Base-by-base conservation (phyloP, 2,113 vertebrate genomes). In the Hyperoodon ampullatus region DNA sequence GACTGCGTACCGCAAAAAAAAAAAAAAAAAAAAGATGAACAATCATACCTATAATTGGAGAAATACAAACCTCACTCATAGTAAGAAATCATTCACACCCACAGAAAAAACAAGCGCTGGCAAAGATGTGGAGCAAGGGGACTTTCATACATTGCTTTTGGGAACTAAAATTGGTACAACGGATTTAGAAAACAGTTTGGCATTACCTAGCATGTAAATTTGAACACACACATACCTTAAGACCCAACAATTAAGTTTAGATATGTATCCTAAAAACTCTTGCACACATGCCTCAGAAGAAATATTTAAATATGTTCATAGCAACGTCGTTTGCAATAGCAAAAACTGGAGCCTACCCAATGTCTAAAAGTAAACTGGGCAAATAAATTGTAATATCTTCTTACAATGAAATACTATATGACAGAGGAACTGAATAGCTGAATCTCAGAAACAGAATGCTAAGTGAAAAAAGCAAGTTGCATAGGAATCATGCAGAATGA, bases 401-500 rank as follows among this genome's bases (percentile, higher is more conserved):
- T 83, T 81, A 78, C 19, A 93, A 33, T 8, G 26, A 94, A 94
- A 96, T 55, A 84, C 30, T 44, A 26, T 16, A 39, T 72, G 66
- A 16, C 66, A 89, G 72, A 80, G 24, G 83, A 71, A 81, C 33
- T 12, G 24, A 87, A 70, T 9, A 86, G 53, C 1, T 53, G 66
- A 95, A 66, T 92, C 78, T 92, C 74, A 90, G 87, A 85, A 93
- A 88, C 44, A 60, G 33, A 86, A 75, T 78, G 78, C 53, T 61
- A 39, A 85, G 6, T 14, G 7, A n/a, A 55, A 92, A 81, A 71
- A 47, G 11, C 47, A 93, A 85, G 35, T 63, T 70, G 77, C 24
- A 63, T 3, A n/a, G 44, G 71, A 89, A 92, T 60, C 18, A 13
- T 6, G 10, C 21, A 39, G 58, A 89, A 84, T 61, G 21, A 58